These are phyloP conservation scores for Palaemon carinicauda DNA, from an alignment of 1,140 invertebrate genomes.

Conservation along the genomic window DNA sequence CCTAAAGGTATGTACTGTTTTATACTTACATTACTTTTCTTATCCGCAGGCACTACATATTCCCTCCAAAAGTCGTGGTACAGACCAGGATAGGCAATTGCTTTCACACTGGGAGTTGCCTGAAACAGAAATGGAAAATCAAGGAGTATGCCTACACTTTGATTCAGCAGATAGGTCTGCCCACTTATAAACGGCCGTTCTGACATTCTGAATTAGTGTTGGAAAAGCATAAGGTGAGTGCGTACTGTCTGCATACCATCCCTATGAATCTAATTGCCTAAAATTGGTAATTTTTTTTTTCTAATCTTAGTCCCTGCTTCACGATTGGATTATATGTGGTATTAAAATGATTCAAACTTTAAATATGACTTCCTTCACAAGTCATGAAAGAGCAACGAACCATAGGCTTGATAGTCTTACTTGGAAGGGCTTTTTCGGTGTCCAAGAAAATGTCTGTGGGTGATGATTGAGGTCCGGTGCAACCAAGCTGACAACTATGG, in stretches of 20 bases:
- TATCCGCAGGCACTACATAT: conserved; percentile 17
- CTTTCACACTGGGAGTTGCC: conserved; percentile 23
- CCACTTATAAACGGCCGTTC: not conserved
- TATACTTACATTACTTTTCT: not conserved
- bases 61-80: conserved; percentile 56
- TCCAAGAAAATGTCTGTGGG: conserved; percentile 36
- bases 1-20: too few relatives aligned
- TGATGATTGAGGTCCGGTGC: conserved; percentile 39
- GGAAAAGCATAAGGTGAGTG: too few relatives aligned
- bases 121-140: not conserved
- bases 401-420: not conserved
- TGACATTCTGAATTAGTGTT: too few relatives aligned
- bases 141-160: not conserved
- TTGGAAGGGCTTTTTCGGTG: not conserved
- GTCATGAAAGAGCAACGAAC: too few relatives aligned
- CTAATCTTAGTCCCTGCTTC: too few relatives aligned
- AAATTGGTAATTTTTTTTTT: too few relatives aligned
- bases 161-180: too few relatives aligned
- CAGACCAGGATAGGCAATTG: conserved; percentile 45
- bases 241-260: too few relatives aligned
- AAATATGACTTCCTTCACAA: too few relatives aligned
- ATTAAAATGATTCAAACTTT: too few relatives aligned
- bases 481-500: conserved; percentile 36
- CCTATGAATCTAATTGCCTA: too few relatives aligned
- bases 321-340: too few relatives aligned